Conservation (phyloP, 2,113 vertebrate species). For the Albula glossodonta region DNA sequence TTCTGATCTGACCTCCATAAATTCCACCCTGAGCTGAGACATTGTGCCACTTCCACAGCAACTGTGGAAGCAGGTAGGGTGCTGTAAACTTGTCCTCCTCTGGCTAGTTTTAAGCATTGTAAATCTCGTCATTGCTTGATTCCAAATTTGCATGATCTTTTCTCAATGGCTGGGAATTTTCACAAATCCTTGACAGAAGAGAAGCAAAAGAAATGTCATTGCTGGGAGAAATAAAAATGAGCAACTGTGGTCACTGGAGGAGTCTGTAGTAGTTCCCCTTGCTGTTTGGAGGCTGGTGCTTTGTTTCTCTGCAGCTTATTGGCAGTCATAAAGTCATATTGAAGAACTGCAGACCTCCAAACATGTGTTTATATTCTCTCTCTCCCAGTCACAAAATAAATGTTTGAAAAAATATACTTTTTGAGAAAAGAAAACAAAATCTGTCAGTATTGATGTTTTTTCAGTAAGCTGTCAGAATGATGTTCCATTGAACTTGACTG, state of each 20-base stretch:
- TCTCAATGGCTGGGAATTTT: not conserved
- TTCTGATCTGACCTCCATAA: conserved; percentile 38
- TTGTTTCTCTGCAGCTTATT: not conserved
- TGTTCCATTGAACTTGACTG: conserved; percentile 77
- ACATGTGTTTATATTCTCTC: conserved; percentile 33
- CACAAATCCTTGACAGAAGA: conserved; percentile 18
- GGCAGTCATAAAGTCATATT: not conserved
- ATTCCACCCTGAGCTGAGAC: conserved; percentile 54
- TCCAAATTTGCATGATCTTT: conserved; percentile 15
- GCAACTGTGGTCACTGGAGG: not conserved
- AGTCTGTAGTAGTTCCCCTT: conserved; percentile 11
- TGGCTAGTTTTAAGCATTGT: conserved; percentile 42
- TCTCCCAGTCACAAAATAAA: conserved; percentile 30
- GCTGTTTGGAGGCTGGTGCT: conserved; percentile 9
- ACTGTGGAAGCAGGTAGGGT: conserved; percentile 24
- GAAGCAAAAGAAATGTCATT: conserved; percentile 4
- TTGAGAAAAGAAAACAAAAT: conserved; percentile 33
- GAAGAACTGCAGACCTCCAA: conserved; percentile 26
- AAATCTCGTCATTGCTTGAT: conserved; percentile 4
- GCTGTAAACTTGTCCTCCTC: conserved; percentile 40
- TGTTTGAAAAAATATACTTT: conserved; percentile 44
- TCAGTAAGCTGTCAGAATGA: conserved; percentile 72
- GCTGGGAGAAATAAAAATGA: conserved; percentile 10
- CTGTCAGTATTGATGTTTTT: conserved; percentile 30
- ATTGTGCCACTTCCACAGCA: conserved; percentile 25